Evolutionary conservation across 2,797 vertebrate genomes (phyloP).

Genomic region (Gouania willdenowi): DNA sequence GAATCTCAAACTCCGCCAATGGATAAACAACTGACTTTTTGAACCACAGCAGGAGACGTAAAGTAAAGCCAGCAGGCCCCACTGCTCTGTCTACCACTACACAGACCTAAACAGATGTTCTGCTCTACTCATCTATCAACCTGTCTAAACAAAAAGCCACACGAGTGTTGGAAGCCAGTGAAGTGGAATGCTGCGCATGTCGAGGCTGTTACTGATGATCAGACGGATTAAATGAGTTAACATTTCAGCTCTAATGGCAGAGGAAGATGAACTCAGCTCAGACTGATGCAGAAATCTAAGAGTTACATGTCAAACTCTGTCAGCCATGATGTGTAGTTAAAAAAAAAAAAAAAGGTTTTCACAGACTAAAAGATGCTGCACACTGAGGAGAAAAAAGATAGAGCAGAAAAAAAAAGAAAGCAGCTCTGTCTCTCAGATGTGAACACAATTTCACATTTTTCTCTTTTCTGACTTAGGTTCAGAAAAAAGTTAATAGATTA

Average conservation of each 20-base stretch:
- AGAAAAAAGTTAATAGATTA: constrained; percentile 59
- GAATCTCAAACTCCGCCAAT: too few species aligned
- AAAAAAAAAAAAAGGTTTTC: constrained; percentile 17
- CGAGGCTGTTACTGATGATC: constrained; percentile 60
- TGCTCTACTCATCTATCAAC: constrained; percentile 54
- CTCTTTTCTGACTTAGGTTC: constrained; percentile 44
- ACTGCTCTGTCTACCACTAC: constrained; percentile 21
- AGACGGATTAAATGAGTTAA: constrained; percentile 53
- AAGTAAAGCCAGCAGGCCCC: too few species aligned
- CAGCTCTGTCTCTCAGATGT: constrained; percentile 34
- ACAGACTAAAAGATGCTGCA: constrained; percentile 21
- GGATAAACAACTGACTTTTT: too few species aligned
- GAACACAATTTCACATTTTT: constrained; percentile 50
- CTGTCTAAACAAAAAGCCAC: constrained; percentile 56
- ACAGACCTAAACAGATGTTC: constrained; percentile 55
- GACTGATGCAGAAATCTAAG: constrained; percentile 36
- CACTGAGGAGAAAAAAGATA: not conserved
- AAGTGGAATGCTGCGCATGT: constrained; percentile 51
- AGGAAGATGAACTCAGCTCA: constrained; percentile 43
- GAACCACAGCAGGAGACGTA: too few species aligned
- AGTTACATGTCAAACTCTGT: constrained; percentile 16
- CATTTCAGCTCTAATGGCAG: constrained; percentile 56
- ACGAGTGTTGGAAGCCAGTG: constrained; percentile 37
- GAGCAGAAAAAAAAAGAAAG: constrained; percentile 19
- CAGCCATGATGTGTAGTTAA: constrained; percentile 14